A percentile compares a stretch with the other conserved stretches of the same genome.
Conservation (phyloP, 2,888 invertebrate genomes). For the Nymphalis c-album region DNA sequence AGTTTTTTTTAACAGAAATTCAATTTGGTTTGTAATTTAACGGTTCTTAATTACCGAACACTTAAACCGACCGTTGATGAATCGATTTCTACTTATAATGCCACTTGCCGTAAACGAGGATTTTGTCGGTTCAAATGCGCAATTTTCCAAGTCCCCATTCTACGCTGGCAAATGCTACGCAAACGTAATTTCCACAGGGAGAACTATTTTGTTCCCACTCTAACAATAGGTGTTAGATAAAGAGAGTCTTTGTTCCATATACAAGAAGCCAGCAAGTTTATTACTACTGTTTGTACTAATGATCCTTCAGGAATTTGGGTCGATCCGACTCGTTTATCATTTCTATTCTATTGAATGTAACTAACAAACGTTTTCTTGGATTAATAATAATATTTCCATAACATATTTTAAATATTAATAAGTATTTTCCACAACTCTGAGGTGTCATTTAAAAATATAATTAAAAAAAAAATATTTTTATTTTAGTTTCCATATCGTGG, state of each 20-base stretch:
- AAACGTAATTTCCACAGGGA: slow-evolving; percentile 29
- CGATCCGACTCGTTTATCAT: not conserved
- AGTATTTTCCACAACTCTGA: too few relatives aligned
- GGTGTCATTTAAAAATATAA: too few relatives aligned
- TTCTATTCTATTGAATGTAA: not conserved
- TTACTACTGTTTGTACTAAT: slow-evolving; percentile 10
- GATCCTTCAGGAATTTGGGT: slow-evolving; percentile 5
- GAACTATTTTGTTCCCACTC: slow-evolving; percentile 21
- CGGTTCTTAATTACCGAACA: slow-evolving; percentile 44
- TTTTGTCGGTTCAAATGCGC: slow-evolving; percentile 35
- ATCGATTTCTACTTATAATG: slow-evolving; percentile 58
- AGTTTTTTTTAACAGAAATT: not conserved
- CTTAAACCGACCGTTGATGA: slow-evolving; percentile 37
- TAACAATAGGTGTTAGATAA: slow-evolving; percentile 24
- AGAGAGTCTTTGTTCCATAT: slow-evolving; percentile 16
- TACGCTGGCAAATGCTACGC: slow-evolving; percentile 22
- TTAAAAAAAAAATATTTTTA: too few relatives aligned
- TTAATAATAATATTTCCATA: not conserved
- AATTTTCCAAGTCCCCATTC: slow-evolving; percentile 28
- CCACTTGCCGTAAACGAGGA: slow-evolving; percentile 41
- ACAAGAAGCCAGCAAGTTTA: slow-evolving; percentile 4
- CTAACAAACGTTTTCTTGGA: not conserved
- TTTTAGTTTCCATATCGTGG: too few relatives aligned
- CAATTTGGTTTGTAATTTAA: slow-evolving; percentile 32
- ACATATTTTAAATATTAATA: too few relatives aligned